Evolutionary conservation across 2,888 invertebrate genomes (phyloP), one percentile per base, ranked within the genome.

Genomic region (Meiosimyza decipiens): DNA sequence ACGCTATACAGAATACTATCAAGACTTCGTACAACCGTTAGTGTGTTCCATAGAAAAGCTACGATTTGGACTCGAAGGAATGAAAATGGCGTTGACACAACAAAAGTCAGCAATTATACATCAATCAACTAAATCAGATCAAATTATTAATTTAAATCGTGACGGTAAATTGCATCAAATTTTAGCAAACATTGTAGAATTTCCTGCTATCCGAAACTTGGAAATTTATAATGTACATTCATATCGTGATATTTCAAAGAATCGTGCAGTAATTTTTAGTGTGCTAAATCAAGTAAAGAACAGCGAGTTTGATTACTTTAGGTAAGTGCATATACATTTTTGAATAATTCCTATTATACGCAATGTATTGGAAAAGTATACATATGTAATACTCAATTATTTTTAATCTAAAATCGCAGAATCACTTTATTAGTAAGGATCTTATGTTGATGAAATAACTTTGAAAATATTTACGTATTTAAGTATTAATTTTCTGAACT

Each of bases 11-110:
- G 88, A 90, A 3, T 90, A 91, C n/a, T 96, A 95, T 82, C 93
- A 93, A 0, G 97, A 97, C 83, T 88, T 97, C 68, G 89, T 93
- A 0, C 89, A 91, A 74, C 95, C 95, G 0, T 86, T 96, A 18
- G 88, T 93, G 65, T 88, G 90, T 71, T 92, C 93, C 0, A 83
- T 94, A 9, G 89, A 91, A 0, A 92, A 93, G 87, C 89, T 94
- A 73, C 87, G 90, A 2, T 91, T 91, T 76, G 93, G 93, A 3
- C 86, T 92, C 28, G 90, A 89, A 57, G 84, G 89, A 15, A 80
- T 93, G 22, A 89, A 89, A 63, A 89, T 89, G 69, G 84, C 90
- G 62, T 84, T 91, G 2, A 87, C 83, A 64, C 90, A 91, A 79
- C 69, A 78, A 2, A 63, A 71, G 13, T 74, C 76, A n/a, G 74